Evolutionary conservation across 2,797 vertebrate species (phyloP).

Genomic region (Cossypha polioptera): DNA sequence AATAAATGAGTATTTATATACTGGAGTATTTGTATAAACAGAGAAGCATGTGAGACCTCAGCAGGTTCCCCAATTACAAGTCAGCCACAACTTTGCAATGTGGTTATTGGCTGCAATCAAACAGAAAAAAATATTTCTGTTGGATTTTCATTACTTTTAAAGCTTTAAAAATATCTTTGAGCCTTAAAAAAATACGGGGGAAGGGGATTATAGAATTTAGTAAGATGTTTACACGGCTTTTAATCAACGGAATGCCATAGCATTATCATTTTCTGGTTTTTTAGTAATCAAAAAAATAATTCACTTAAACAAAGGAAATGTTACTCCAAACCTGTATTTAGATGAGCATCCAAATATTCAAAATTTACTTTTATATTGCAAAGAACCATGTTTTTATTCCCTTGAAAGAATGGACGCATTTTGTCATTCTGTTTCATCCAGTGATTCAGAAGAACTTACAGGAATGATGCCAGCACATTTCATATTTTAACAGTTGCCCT

Average conservation of each 20-base stretch:
- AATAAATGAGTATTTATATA: conserved; percentile 67
- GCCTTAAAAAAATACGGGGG: background rate
- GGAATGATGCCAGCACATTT: background rate
- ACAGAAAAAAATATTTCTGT: conserved; percentile 71
- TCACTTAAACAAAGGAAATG: background rate
- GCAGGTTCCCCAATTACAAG: conserved; percentile 50
- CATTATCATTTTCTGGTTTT: background rate
- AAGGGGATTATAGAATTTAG: background rate
- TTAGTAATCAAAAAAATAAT: conserved; percentile 1
- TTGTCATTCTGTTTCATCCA: background rate
- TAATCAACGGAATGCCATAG: background rate
- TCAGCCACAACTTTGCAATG: conserved; percentile 58
- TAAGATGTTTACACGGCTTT: background rate
- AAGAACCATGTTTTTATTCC: background rate
- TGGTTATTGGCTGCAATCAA: conserved; percentile 68
- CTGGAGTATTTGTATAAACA: conserved; percentile 54
- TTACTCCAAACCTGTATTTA: conserved; percentile 6
- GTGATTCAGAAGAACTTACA: background rate
- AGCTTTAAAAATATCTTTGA: conserved; percentile 37
- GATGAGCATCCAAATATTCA: background rate
- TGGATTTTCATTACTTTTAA: conserved; percentile 60
- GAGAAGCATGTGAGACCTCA: conserved; percentile 52
- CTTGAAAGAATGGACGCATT: background rate
- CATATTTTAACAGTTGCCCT: background rate
- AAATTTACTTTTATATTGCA: background rate